Evolutionary conservation across 2,113 vertebrate genomes (phyloP), one percentile per base, ranked within the genome.

Genomic region (Plectropomus leopardus): DNA sequence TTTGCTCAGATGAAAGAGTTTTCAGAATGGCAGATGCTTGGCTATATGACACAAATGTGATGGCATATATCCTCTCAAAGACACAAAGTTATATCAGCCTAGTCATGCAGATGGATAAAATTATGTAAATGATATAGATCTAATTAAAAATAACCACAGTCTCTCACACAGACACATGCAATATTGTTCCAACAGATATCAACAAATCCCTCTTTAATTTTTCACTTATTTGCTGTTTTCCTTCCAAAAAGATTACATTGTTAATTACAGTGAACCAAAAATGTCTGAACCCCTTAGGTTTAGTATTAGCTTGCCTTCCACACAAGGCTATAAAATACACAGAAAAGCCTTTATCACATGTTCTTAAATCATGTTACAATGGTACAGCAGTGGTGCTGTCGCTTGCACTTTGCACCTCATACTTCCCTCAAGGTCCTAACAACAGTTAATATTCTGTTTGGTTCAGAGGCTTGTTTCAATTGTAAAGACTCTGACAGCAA

Each of bases 331-430:
- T 48, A 23, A 60, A 71, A 42, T 45, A 64, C n/a, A 61, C 28
- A 40, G 36, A 53, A 50, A 64, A 65, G 13, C 17, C 42, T 59
- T 55, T 30, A 51, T 74, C 34, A 32, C 16, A 40, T 34, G 55
- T 55, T 36, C 45, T 72, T 60, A 26, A 47, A 77, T 68, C 58
- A 32, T 30, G 45, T 15, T 40, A 47, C 19, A 30, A 34, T 44
- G 13, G 45, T 34, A 30, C 8, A 1, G 7, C 13, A 32, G 16
- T 15, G 21, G n/a, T 59, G 5, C 51, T 36, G n/a, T 53, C 75
- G 57, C 75, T 70, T 58, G 59, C 48, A 80, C 63, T 48, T 61
- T 60, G 19, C 72, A 47, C 57, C 72, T 75, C 74, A 53, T 67
- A 45, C 80, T 65, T 57, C 30, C 65, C 26, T 30, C 53, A 61